phyloP scores from a whole-genome alignment of 2,113 vertebrate genomes.

The Chionis minor region DNA sequence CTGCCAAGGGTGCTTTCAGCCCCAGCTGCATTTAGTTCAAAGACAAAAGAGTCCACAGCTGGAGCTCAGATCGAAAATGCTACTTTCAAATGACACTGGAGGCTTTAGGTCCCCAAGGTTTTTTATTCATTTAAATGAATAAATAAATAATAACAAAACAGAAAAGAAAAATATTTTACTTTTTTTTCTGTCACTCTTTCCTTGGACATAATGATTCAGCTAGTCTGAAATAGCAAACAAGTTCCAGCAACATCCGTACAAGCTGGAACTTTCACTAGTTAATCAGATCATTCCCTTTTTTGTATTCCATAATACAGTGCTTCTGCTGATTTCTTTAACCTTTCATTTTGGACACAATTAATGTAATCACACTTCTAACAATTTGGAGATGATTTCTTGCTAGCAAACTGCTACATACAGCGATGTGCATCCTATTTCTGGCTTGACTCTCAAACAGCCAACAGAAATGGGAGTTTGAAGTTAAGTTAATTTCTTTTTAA shows the following conservation, averaged over 20 bases:
- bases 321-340: slow-evolving; percentile 51
- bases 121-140: slow-evolving; percentile 63
- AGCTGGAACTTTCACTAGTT: neutral
- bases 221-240: neutral
- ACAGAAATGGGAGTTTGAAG: slow-evolving; percentile 61
- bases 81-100: slow-evolving; percentile 52
- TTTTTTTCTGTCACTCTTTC: neutral
- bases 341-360: slow-evolving; percentile 59
- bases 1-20: slow-evolving; percentile 44
- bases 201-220: neutral
- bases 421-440: slow-evolving; percentile 35
- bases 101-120: slow-evolving; percentile 17
- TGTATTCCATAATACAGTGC: neutral
- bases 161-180: neutral
- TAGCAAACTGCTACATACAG: slow-evolving; percentile 27
- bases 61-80: slow-evolving; percentile 36
- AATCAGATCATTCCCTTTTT: slow-evolving; percentile 15
- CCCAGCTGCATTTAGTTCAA: slow-evolving; percentile 65
- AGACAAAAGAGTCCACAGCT: slow-evolving; percentile 61
- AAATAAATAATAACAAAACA: slow-evolving; percentile 37
- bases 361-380: slow-evolving; percentile 50
- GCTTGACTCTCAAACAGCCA: slow-evolving; percentile 25
- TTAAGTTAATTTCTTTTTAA: slow-evolving; percentile 74
- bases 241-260: neutral
- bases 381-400: slow-evolving; percentile 58